Evolutionary conservation across 2,888 invertebrate genomes (phyloP), one percentile per base, ranked within the genome.

Genomic region (Synergus umbraculus): DNA sequence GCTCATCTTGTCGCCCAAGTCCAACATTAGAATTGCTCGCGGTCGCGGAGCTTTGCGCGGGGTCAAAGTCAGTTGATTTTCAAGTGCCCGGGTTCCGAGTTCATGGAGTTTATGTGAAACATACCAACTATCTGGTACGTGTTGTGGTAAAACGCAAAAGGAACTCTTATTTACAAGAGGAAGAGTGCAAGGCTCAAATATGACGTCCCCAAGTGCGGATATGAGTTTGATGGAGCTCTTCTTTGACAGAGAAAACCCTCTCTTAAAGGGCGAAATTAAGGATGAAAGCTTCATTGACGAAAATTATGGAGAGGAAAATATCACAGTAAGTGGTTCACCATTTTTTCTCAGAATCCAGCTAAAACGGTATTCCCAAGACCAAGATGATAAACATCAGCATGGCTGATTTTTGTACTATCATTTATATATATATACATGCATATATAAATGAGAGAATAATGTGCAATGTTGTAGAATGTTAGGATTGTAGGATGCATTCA

Each of bases 161-260:
- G 10, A 58, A 18, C 10, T 58, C 8, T 18, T 58, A 18, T 58
- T 49, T 18, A 4, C 18, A 18, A 29, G 29, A 29, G 29, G 29
- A 3, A 9, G 1, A 18, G 10, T 10, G n/a, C n/a, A n/a, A 58
- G 18, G 18, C 18, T 18, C 18, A n/a, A 76, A 76, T 29, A 87
- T 83, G 84, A 91, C 91, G 89, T 89, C 92, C 80, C 86, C 90
- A 64, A 85, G 91, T 49, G 82, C 89, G 13, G 92, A 92, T 82
- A 89, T 91, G 84, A 91, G 90, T 85, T 85, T 92, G 46, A 89
- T 91, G 89, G 91, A 91, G 80, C 88, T 91, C 22, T 84, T 91
- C 44, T 88, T 91, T 79, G 90, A 91, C 78, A 87, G 89, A 79
- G 90, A 91, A 78, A 90, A 90, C 84, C 87, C 88, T 67, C 79